Evolutionary conservation across 2,888 invertebrate species (phyloP), one percentile per base, ranked within the genome.

Genomic region (Nymphalis c-album): DNA sequence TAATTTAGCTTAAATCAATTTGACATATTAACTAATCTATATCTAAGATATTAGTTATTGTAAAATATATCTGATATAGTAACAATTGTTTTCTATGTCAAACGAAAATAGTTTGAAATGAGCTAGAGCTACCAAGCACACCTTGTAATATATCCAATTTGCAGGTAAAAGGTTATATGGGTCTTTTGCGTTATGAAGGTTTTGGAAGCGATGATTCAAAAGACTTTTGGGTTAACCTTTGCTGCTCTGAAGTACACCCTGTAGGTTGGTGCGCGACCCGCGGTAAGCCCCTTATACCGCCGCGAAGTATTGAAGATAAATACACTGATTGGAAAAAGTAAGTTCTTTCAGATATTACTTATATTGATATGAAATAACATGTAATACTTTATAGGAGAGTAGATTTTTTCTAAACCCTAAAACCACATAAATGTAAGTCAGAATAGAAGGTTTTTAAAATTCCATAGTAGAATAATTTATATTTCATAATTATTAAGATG

Each of bases 201-300:
- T 98, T 98, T 84, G 98, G 97, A 40, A 95, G 95, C 73, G 97
- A 98, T 83, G 93, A 95, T 67, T 95, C 96, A 35, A 96, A 97
- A 85, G 99, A 99, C 87, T 99, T 99, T 86, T 99, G 99, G 99
- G 96, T 98, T 7, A 98, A 98, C 79, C 91, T 99, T 61, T 98
- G 98, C 86, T 97, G 97, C 70, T 96, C 97, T 22, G 96, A 97
- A 82, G 97, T 99, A n/a, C 98, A 98, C 88, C 97, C 98, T 18
- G 98, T 99, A 6, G 99, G 99, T 7, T 99, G 99, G 98, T 98
- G 98, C 90, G 98, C 98, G 5, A 97, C 97, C 0, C 94, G 98
- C 70, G 98, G 98, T 45, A 98, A 98, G 84, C 98, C 98, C 2
- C 92, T 99, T 10, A 98, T 98, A 85, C 98, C 99, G 20, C 99